phyloP scores from a whole-genome alignment of 2,797 vertebrate species.

The Scomberomorus guttatus region DNA sequence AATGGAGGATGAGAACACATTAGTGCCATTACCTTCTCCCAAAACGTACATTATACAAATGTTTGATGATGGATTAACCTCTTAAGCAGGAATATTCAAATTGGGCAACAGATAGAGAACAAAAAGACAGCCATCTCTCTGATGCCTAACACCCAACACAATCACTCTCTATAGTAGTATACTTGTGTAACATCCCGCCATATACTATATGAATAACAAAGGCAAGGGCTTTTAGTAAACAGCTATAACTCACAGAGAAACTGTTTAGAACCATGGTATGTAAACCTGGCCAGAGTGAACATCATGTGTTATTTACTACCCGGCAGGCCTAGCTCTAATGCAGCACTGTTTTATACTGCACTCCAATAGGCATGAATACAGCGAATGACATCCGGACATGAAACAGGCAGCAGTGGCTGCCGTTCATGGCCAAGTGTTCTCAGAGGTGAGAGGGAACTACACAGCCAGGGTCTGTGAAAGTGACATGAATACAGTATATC shows the following conservation, averaged over 20 bases:
- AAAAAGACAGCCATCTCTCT: slow-evolving; percentile 42
- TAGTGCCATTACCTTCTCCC: slow-evolving; percentile 40
- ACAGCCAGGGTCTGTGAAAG: slow-evolving; percentile 66
- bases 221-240: slow-evolving; percentile 83
- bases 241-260: slow-evolving; percentile 79
- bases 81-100: slow-evolving; percentile 49
- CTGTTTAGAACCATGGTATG: slow-evolving; percentile 83
- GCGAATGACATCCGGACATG: slow-evolving; percentile 70
- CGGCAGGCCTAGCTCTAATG: slow-evolving; percentile 65
- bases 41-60: slow-evolving; percentile 49
- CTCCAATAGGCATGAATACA: slow-evolving; percentile 66
- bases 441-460: slow-evolving; percentile 63
- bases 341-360: slow-evolving; percentile 69
- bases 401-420: slow-evolving; percentile 75
- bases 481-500: slow-evolving; percentile 76
- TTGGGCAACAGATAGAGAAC: slow-evolving; percentile 45
- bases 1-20: slow-evolving; percentile 28
- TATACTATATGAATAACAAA: slow-evolving; percentile 79
- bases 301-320: slow-evolving; percentile 84
- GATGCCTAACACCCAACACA: slow-evolving; percentile 18
- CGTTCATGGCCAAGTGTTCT: slow-evolving; percentile 64
- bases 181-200: slow-evolving; percentile 67
- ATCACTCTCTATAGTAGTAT: slow-evolving; percentile 60
- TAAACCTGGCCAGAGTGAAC: slow-evolving; percentile 77
- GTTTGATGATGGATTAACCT: slow-evolving; percentile 43